Evolutionary conservation across 2,888 invertebrate species (phyloP), one percentile per base, ranked within the genome.

Genomic region (Cheilosia soror): DNA sequence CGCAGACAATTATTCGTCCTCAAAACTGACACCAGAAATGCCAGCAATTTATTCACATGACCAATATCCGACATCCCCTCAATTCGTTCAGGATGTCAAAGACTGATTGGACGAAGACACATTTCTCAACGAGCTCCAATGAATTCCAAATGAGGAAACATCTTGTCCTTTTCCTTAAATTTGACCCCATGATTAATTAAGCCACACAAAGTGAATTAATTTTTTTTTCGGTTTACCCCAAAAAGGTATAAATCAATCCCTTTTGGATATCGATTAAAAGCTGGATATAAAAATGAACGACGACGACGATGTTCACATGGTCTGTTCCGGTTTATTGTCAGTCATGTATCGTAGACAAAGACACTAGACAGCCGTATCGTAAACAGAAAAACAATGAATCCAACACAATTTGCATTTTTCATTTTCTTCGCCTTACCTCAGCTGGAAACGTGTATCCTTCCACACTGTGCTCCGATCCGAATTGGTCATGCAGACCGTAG

Each of bases 371-470:
- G 33, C 33, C 33, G 33, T 9, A 33, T 33, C 33, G 33, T 20
- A 69, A 58, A 57, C 31, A 27, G 11, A 27, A 29, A 55, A 55
- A 62, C 44, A 47, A 63, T 37, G 31, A 65, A 55, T 27, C 47
- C 29, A 11, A 60, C 6, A 68, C 25, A 47, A 65, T 72, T 62
- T 77, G 44, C 47, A 57, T 66, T 44, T 62, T 4, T 40, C 11
- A 44, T 58, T 63, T 55, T 42, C 33, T 42, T 25, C 55, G 58
- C 7, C 94, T 94, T 93, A 99, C 99, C 96, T 99, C 99, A 71
- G 98, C 98, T 7, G 99, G 99, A 93, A 99, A 99, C 72, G 97
- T 95, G 90, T 98, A 97, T 88, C 98, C 98, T 90, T 98, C 98
- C 90, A 99, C 97, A 77, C 97, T 97, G 93, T 99, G 99, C 92